Evolutionary conservation across 1,140 invertebrate genomes (phyloP).

Genomic region (Lucilia sericata): DNA sequence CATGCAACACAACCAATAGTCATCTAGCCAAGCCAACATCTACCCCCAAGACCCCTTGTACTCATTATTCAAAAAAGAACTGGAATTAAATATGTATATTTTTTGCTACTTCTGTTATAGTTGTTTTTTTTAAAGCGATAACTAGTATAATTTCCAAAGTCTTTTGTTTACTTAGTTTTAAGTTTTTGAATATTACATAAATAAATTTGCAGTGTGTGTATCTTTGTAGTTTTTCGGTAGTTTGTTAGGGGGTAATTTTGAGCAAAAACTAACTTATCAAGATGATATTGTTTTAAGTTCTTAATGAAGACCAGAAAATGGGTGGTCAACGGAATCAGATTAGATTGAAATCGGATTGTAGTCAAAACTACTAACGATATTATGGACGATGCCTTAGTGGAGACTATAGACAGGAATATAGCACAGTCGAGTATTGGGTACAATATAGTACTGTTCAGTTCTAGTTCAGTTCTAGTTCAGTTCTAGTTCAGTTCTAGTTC

Average conservation of each 20-base stretch:
- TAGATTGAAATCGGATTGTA: too few relatives aligned
- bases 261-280: not conserved
- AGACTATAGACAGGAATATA: too few relatives aligned
- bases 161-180: slow-evolving; percentile 9
- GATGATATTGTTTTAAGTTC: not conserved
- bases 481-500: too few relatives aligned
- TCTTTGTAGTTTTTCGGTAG: not conserved
- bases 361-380: too few relatives aligned
- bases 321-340: too few relatives aligned
- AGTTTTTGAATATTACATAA: not conserved
- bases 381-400: too few relatives aligned
- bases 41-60: not conserved
- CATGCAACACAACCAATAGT: not conserved
- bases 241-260: not conserved
- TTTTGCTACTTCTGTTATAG: not conserved
- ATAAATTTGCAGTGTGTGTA: not conserved
- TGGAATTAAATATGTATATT: not conserved
- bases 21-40: not conserved
- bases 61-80: slow-evolving; percentile 15
- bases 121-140: slow-evolving; percentile 18
- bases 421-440: too few relatives aligned
- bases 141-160: slow-evolving; percentile 6
- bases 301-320: too few relatives aligned
- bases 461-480: too few relatives aligned
- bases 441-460: too few relatives aligned